phyloP scores from a whole-genome alignment of 2,113 vertebrate genomes.

The Gulo gulo region DNA sequence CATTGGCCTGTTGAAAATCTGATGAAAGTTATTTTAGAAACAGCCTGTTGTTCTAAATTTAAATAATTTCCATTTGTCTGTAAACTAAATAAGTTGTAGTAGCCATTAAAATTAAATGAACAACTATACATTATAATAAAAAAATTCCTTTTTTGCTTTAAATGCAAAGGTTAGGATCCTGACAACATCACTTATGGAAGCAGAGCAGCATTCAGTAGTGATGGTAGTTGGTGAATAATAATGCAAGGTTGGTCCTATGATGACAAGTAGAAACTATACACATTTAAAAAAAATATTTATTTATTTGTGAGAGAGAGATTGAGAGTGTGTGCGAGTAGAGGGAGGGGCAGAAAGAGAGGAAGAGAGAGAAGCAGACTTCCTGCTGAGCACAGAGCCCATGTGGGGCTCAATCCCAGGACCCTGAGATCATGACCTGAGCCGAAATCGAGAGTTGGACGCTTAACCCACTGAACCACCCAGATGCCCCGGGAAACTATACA shows the following conservation, averaged over 20 bases:
- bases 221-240: conserved; percentile 76
- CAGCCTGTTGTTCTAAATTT: conserved; percentile 48
- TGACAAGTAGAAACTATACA: conserved; percentile 56
- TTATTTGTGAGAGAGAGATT: background rate
- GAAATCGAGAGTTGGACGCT: background rate
- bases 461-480: background rate
- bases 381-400: background rate
- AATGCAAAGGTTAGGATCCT: background rate
- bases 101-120: background rate
- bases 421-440: background rate
- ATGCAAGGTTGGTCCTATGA: conserved; percentile 65
- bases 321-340: background rate
- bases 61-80: conserved; percentile 75
- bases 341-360: background rate
- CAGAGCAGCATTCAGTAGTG: conserved; percentile 77
- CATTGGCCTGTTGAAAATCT: background rate
- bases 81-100: background rate
- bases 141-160: background rate
- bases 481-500: conserved; percentile 44
- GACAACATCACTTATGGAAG: conserved; percentile 74
- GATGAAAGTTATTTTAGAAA: background rate
- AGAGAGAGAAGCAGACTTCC: background rate
- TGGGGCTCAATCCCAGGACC: background rate
- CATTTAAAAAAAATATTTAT: background rate
- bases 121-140: background rate